Base-by-base conservation (phyloP, 2,797 vertebrate genomes). In the Pteropus rufus region DNA sequence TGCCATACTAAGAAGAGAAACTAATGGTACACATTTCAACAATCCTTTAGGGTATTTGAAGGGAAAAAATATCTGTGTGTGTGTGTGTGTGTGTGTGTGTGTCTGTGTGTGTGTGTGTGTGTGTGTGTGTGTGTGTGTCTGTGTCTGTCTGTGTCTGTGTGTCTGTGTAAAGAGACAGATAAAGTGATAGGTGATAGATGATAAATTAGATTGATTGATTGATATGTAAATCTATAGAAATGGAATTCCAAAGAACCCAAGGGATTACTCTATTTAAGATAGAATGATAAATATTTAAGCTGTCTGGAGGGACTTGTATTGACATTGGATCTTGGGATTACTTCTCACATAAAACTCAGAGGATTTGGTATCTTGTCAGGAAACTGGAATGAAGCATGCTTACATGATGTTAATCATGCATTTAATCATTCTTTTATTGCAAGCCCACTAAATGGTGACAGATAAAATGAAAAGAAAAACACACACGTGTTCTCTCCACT, bases 261-360 rank as follows among this genome's bases (percentile, higher is more conserved):
- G 91, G 89, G 96, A 98, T 98, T 98, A 98, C 95, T 98, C 98
- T 97, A 98, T 98, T 98, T 98, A 97, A 98, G 97, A 98, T 97
- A 98, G 93, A 98, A 98, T 94, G 97, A 97, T 97, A 98, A 98
- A 98, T 98, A 98, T 98, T 98, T 99, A 98, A 99, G 97, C 98
- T 98, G 96, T 98, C 96, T 97, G 97, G 97, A 85, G 94, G 82
- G 98, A 98, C 99, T 98, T 98, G 98, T 96, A 88, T 94, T 98
- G 97, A 98, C 98, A 98, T 97, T 98, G 97, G 94, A 98, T 98
- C 98, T 97, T 97, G 75, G 97, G 98, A 99, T 99, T 98, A 98
- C 97, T 94, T 97, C 93, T 97, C 0, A 39, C 58, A 96, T 98
- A 97, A 98, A 96, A 98, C 96, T 98, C 97, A 97, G 87, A 97